Conservation (phyloP, 2,888 invertebrate species). For the Aspidiotus destructor region DNA sequence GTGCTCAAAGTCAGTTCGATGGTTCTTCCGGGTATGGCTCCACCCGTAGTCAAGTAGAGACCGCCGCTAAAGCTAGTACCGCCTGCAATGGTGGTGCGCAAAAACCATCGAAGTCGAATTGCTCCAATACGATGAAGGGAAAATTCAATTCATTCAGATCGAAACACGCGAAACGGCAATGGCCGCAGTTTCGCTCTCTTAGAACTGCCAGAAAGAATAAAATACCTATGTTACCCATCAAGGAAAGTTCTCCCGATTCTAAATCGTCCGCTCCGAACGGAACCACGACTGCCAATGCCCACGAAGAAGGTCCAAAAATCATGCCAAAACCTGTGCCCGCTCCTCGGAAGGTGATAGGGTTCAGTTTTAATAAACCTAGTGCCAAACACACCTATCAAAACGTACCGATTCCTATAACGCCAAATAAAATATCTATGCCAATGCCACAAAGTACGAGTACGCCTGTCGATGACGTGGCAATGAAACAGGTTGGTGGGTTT, state of each 20-base stretch:
- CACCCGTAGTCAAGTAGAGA: conserved; percentile 40
- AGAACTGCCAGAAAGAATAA: conserved; percentile 36
- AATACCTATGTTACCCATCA: conserved; percentile 36
- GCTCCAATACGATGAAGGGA: background rate
- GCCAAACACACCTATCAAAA: conserved; percentile 47
- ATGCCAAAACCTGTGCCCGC: conserved; percentile 38
- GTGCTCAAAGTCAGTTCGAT: conserved; percentile 42
- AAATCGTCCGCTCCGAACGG: background rate
- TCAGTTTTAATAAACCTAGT: conserved; percentile 35
- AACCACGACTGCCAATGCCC: background rate
- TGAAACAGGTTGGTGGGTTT: conserved; percentile 3
- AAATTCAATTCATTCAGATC: conserved; percentile 36
- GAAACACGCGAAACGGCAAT: conserved; percentile 34
- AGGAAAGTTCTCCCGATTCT: conserved; percentile 35
- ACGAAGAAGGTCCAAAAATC: conserved; percentile 9
- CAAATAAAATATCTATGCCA: conserved; percentile 37
- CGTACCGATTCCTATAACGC: conserved; percentile 46
- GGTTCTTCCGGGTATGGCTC: conserved; percentile 48
- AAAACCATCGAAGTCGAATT: background rate
- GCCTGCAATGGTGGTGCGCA: background rate
- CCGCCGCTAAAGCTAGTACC: background rate
- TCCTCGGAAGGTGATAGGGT: conserved; percentile 37
- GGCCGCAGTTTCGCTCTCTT: conserved; percentile 39
- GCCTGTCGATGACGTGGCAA: background rate
- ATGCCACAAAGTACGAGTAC: background rate